phyloP scores from a whole-genome alignment of 2,888 invertebrate genomes.

The Ephialtes manifestator region DNA sequence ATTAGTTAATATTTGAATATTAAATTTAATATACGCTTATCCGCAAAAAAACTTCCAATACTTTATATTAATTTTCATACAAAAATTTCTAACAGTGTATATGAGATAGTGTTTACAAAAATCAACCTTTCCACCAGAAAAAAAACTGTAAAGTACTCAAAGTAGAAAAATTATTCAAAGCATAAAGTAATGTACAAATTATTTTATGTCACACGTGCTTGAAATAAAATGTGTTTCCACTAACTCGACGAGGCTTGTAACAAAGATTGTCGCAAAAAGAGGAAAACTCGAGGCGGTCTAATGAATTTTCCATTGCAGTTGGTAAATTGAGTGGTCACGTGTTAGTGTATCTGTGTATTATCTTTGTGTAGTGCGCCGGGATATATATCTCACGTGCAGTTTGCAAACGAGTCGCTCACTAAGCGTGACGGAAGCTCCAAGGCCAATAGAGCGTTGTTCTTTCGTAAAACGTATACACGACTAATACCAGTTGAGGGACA shows the following conservation, averaged over 20 bases:
- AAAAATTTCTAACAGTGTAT: too few relatives aligned
- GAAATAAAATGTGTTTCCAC: not conserved
- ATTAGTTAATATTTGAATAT: too few relatives aligned
- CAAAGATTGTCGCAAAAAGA: conserved; percentile 22
- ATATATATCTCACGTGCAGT: conserved; percentile 37
- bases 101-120: too few relatives aligned
- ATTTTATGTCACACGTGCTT: not conserved
- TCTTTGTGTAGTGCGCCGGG: conserved; percentile 11
- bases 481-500: not conserved
- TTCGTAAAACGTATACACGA: conserved; percentile 44
- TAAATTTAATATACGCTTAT: too few relatives aligned
- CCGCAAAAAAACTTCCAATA: too few relatives aligned
- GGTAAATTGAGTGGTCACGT: conserved; percentile 49
- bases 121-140: too few relatives aligned
- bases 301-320: conserved; percentile 62
- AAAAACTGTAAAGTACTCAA: not conserved
- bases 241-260: not conserved
- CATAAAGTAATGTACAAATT: not conserved
- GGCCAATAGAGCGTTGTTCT: conserved; percentile 66
- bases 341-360: conserved; percentile 37
- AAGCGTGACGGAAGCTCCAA: conserved; percentile 65
- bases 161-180: not conserved
- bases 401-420: conserved; percentile 35
- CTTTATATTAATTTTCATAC: too few relatives aligned
- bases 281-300: conserved; percentile 19